Evolutionary conservation across 1,140 invertebrate genomes (phyloP), one percentile per base, ranked within the genome.

Genomic region (Idris sp.): DNA sequence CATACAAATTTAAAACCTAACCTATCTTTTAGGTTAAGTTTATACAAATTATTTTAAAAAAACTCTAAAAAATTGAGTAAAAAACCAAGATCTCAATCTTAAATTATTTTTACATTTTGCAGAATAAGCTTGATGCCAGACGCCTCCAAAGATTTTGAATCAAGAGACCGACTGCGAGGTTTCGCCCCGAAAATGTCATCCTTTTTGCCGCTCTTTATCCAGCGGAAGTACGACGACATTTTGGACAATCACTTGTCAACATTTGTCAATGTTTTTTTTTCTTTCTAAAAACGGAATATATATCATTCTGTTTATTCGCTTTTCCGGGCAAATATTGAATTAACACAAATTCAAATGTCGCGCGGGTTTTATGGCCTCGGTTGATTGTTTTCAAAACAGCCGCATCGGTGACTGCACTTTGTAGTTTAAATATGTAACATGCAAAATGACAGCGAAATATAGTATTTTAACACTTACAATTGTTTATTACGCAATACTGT

Each of bases 161-260:
- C 94, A 76, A 95, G 84, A 6, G 93, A 95, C 44, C 92, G 89
- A 82, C 93, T 94, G 28, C 93, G 89, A 1, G 92, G 91, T 58
- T 93, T 92, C 40, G 89, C 82, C 33, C 86, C 88, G 68, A 89
- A 87, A 67, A 88, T 89, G 51, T 54, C 56, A 78, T 92, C 91
- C 82, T 90, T 89, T 81, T 91, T 90, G 77, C 91, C 89, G 69
- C 90, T 90, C 83, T 91, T 91, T 76, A 92, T 92, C 92, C 92
- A 93, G 74, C 90, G 89, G 79, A 92, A 93, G 79, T 92, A 93
- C 61, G 90, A 90, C 25, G 91, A 89, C 92, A 92, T 93, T 28
- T 30, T 53, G 6, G 22, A 8, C 41, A 3, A 30, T 49, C 44
- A 58, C 36, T 58, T 51, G 8, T 41, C 49, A 35, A 38, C 53